A percentile compares a stretch with the other conserved stretches of the same genome.
phyloP scores from a whole-genome alignment of 2,888 invertebrate genomes.

The Synergus itoensis region DNA sequence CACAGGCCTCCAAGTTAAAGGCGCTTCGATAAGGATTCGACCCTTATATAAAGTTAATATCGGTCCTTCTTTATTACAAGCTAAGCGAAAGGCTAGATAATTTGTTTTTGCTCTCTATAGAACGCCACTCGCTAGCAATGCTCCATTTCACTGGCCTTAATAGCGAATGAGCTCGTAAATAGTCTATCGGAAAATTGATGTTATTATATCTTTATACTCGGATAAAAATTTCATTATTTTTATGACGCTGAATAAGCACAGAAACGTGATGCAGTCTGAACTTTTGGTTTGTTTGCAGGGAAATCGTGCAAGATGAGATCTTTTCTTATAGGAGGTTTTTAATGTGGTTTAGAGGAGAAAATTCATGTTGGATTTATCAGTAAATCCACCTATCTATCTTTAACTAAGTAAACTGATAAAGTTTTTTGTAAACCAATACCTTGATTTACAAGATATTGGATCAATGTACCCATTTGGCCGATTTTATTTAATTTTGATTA shows the following conservation, averaged over 20 bases:
- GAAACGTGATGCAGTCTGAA: not conserved
- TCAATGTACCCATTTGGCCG: too few species aligned
- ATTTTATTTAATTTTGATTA: too few species aligned
- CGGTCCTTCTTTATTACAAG: conserved; percentile 6
- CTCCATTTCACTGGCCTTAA: conserved; percentile 33
- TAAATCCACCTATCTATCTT: too few species aligned
- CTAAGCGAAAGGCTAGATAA: conserved; percentile 31
- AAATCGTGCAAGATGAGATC: not conserved
- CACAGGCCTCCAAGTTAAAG: not conserved
- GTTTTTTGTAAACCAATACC: not conserved
- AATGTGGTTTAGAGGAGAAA: not conserved
- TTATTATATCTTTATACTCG: conserved; percentile 9
- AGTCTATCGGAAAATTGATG: conserved; percentile 16
- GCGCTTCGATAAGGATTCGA: conserved; percentile 22
- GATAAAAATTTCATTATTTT: not conserved
- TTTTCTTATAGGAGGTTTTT: not conserved
- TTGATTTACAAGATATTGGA: too few species aligned
- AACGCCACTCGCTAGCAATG: not conserved
- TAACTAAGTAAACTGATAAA: not conserved
- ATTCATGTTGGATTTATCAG: not conserved
- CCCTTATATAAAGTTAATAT: conserved; percentile 8
- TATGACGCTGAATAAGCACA: not conserved
- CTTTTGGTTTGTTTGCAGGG: not conserved
- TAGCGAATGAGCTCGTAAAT: conserved; percentile 3
- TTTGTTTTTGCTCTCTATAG: conserved; percentile 11